phyloP scores from a whole-genome alignment of 2,113 vertebrate species.

The Menura novaehollandiae region DNA sequence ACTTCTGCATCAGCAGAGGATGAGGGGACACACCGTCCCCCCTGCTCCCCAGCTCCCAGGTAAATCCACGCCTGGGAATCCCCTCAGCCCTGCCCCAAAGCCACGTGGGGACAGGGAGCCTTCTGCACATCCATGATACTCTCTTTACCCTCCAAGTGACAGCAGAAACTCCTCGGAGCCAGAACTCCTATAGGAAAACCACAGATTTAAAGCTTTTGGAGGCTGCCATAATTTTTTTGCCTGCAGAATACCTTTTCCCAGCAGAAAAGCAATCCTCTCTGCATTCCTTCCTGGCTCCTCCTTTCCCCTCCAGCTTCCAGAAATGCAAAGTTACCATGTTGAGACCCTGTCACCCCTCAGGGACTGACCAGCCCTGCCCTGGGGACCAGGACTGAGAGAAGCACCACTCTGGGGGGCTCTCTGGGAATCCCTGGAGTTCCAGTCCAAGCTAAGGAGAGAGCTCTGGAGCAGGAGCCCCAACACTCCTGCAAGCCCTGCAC shows the following conservation, averaged over 20 bases:
- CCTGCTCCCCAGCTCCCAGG: not conserved
- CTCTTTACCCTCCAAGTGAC: not conserved
- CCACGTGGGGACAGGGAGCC: fast-evolving
- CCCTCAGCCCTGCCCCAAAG: not conserved
- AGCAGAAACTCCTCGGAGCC: not conserved
- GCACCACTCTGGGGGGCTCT: not conserved
- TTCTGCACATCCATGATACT: fast-evolving
- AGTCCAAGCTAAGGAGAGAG: not conserved
- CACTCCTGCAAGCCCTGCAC: not conserved
- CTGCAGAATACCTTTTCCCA: not conserved
- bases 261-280: not conserved
- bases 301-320: not conserved
- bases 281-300: not conserved
- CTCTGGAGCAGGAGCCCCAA: not conserved
- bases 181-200: not conserved
- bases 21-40: fast-evolving
- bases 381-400: not conserved
- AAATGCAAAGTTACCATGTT: not conserved
- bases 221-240: not conserved
- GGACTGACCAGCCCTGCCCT: not conserved
- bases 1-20: not conserved
- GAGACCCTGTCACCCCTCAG: not conserved
- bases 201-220: not conserved
- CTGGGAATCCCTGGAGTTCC: no score
- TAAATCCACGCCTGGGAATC: not conserved